phyloP scores from a whole-genome alignment of 2,797 vertebrate genomes.

The Eupleurogrammus muticus region DNA sequence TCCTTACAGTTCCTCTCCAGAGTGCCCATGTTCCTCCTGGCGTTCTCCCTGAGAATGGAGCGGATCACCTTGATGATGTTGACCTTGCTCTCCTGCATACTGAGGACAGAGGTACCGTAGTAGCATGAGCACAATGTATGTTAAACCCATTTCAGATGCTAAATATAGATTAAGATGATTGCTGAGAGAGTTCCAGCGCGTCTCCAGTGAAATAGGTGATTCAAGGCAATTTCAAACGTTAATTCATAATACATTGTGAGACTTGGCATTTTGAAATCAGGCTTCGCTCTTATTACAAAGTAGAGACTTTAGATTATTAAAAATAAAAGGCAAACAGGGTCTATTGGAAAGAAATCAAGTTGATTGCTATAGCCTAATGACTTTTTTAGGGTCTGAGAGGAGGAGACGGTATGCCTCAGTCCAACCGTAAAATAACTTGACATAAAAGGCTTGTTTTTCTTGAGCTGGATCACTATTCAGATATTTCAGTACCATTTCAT shows the following conservation, averaged over 20 bases:
- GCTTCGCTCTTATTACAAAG: slow-evolving; percentile 17
- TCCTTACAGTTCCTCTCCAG: slow-evolving; percentile 87
- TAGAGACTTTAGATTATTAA: background rate
- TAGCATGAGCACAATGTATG: slow-evolving; percentile 22
- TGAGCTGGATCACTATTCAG: background rate
- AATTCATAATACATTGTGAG: slow-evolving; percentile 50
- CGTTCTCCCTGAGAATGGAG: slow-evolving; percentile 92
- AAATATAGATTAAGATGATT: slow-evolving; percentile 45
- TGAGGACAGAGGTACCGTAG: slow-evolving; percentile 62
- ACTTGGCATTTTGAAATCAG: slow-evolving; percentile 51
- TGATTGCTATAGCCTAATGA: accelerated
- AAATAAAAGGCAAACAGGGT: background rate
- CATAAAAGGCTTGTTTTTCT: background rate
- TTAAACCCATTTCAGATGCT: slow-evolving; percentile 34
- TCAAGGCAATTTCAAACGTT: slow-evolving; percentile 41
- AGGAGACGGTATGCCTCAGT: background rate
- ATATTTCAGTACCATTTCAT: background rate
- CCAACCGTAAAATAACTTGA: background rate
- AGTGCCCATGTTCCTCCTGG: slow-evolving; percentile 85
- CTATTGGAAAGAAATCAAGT: background rate
- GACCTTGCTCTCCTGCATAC: slow-evolving; percentile 92
- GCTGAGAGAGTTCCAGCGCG: slow-evolving; percentile 16
- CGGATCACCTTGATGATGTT: slow-evolving; percentile 94
- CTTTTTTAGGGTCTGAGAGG: background rate
- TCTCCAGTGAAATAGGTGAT: slow-evolving; percentile 48